These are phyloP conservation scores for Epizoanthus fatuus DNA, from an alignment of 92 coral and sea anemone genomes.

Conservation along the genomic window DNA sequence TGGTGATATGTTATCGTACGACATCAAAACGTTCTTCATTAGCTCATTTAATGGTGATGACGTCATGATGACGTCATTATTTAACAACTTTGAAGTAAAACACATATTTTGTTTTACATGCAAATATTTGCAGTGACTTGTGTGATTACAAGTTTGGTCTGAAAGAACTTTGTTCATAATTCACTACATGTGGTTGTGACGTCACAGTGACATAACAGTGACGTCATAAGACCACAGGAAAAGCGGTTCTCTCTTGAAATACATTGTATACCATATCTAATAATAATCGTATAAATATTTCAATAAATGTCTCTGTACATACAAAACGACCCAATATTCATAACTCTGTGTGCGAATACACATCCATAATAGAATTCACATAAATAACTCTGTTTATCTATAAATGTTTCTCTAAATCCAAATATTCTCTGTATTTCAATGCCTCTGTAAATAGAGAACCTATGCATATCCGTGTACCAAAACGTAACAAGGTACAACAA, in stretches of 20 bases:
- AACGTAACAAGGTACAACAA: neutral
- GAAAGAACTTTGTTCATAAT: neutral
- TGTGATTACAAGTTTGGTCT: slow-evolving; percentile 13
- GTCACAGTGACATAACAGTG: neutral
- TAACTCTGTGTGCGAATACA: too few species aligned
- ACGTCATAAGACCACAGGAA: neutral
- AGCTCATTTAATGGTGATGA: too few species aligned
- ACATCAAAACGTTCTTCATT: too few species aligned
- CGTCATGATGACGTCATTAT: too few species aligned
- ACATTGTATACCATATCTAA: neutral
- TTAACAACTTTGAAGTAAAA: too few species aligned
- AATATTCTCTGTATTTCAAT: neutral
- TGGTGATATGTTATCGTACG: too few species aligned
- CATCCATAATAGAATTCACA: too few species aligned
- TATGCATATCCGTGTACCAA: neutral
- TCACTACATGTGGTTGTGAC: slow-evolving; percentile 4
- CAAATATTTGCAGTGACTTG: slow-evolving; percentile 9
- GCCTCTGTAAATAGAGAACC: neutral
- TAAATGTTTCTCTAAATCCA: neutral
- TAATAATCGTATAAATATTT: neutral
- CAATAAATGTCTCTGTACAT: neutral
- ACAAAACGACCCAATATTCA: too few species aligned
- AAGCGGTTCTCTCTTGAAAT: neutral
- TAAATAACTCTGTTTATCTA: too few species aligned
- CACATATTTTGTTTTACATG: too few species aligned